Evolutionary conservation across 2,888 invertebrate genomes (phyloP), one percentile per base, ranked within the genome.

Genomic region (Leptopilina drosophilae): DNA sequence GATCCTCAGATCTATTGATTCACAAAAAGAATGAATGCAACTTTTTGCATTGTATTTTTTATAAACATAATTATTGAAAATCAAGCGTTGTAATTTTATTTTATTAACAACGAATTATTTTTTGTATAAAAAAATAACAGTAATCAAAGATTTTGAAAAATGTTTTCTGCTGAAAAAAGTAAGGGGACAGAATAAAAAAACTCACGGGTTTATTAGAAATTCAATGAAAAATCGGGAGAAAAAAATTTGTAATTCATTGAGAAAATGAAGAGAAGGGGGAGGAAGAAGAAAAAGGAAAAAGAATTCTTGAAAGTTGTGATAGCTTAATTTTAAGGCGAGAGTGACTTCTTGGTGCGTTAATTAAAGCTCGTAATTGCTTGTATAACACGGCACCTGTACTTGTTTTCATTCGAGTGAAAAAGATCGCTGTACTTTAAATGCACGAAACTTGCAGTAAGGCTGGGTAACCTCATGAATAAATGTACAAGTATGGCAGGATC

Each of bases 391-490:
- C 26, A n/a, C 9, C 56, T 33, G 73, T n/a, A 33, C 73, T 56
- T 69, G 33, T 49, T 73, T 56, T 56, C 33, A 56, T 73, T 73
- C 56, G 56, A 73, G 73, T 73, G 56, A 73, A 73, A 73, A 69
- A 69, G 49, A 69, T 69, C 53, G 69, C 69, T 33, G 33, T 73
- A 56, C 33, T 73, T 73, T 73, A 56, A 73, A 73, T 73, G 53
- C 56, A 56, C 73, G 56, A 73, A 73, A 73, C 73, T 73, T 73
- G 69, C 20, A 26, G 42, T 33, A 73, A 53, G 33, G 56, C 56
- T 56, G 33, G 46, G 79, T 78, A 66, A 81, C 15, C 81, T 85
- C 82, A 83, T 84, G 85, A 86, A 86, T 85, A 86, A 86, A 82
- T 82, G 79, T 80, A 79, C 82, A 26, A 46, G 59, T 42, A 46